Percentiles rank a stretch among this genome's conserved stretches.
Evolutionary conservation across 92 coral and sea anemone species (phyloP).

Genomic region (Palythoa grandis): DNA sequence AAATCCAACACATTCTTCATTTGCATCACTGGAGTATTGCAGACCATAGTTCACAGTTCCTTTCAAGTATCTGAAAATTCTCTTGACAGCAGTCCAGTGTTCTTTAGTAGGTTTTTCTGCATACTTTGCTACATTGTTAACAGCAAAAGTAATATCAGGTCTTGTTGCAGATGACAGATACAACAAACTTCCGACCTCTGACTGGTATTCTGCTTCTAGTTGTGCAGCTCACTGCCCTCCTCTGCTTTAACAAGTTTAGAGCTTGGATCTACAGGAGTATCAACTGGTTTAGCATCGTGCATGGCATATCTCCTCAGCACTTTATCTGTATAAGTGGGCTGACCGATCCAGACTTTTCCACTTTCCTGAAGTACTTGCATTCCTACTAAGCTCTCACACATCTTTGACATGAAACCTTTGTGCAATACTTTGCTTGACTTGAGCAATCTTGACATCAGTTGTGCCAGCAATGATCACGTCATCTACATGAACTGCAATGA

Average conservation of each 20-base stretch:
- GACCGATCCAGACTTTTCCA: constrained; percentile 62
- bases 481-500: constrained; percentile 41
- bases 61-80: too few relatives aligned
- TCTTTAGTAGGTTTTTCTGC: too few relatives aligned
- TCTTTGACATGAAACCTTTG: constrained; percentile 51
- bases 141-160: too few relatives aligned
- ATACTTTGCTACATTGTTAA: too few relatives aligned
- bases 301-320: constrained; percentile 49
- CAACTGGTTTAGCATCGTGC: constrained; percentile 54
- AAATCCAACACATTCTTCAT: too few relatives aligned
- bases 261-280: constrained; percentile 58
- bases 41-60: too few relatives aligned
- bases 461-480: constrained; percentile 51
- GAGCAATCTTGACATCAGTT: constrained; percentile 46
- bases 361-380: constrained; percentile 53
- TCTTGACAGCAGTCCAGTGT: too few relatives aligned
- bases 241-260: too few relatives aligned
- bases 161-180: too few relatives aligned
- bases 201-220: too few relatives aligned
- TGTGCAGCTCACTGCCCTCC: not conserved
- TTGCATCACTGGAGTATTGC: too few relatives aligned
- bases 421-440: constrained; percentile 59
- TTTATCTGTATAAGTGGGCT: constrained; percentile 41
- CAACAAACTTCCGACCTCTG: not conserved
- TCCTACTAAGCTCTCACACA: constrained; percentile 50